Conservation (phyloP, 2,888 invertebrate species). For the Pyrrhosoma nymphula region DNA sequence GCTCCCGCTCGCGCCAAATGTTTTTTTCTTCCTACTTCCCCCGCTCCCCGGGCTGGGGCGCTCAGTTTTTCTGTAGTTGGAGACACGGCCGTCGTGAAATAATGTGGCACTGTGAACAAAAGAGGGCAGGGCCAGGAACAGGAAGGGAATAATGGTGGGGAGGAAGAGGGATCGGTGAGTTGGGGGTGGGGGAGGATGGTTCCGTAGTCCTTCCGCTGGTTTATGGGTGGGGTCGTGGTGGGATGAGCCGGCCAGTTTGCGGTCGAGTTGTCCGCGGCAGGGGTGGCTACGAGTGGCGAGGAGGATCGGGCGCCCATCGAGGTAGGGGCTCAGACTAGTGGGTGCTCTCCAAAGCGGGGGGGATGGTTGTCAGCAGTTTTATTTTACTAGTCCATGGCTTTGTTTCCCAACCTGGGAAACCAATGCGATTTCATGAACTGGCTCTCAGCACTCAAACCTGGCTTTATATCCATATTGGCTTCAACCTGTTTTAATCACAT, state of each 20-base stretch:
- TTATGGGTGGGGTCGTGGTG: neutral
- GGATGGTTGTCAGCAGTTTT: neutral
- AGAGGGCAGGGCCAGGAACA: neutral
- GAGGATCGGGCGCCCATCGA: neutral
- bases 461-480: too few species aligned
- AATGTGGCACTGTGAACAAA: neutral
- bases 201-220: neutral
- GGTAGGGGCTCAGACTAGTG: neutral
- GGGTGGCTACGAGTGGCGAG: neutral
- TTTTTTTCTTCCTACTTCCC: neutral
- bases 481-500: too few species aligned
- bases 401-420: neutral
- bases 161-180: neutral
- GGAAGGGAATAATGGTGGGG: neutral
- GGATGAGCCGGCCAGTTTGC: neutral
- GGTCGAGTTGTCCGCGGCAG: slow-evolving; percentile 8
- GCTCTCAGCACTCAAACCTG: neutral
- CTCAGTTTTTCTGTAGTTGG: slow-evolving; percentile 20
- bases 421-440: neutral
- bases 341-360: neutral
- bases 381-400: neutral
- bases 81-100: slow-evolving; percentile 25
- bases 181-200: neutral
- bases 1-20: neutral
- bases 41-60: neutral